Evolutionary conservation across 2,113 vertebrate species (phyloP).

Genomic region (Panthera tigris): DNA sequence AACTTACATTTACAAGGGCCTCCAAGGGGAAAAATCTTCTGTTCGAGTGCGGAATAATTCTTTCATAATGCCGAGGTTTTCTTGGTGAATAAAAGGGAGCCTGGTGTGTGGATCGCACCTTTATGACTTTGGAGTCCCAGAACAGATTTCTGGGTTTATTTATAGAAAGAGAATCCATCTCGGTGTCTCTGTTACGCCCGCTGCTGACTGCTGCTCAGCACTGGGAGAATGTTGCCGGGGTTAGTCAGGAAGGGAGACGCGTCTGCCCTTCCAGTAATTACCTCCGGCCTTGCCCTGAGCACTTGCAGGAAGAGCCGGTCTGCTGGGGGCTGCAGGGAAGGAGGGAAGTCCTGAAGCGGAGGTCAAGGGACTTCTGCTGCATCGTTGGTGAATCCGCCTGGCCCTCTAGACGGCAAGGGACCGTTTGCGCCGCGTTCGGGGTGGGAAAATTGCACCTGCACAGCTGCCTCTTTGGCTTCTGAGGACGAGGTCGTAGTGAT

Average conservation of each 20-base stretch:
- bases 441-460: background rate
- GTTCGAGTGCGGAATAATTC: background rate
- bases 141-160: constrained; percentile 49
- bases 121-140: background rate
- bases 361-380: background rate
- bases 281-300: background rate
- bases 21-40: constrained; percentile 18
- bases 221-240: background rate
- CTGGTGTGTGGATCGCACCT: background rate
- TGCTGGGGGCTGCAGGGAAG: background rate
- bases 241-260: background rate
- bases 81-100: background rate
- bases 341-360: background rate
- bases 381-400: background rate
- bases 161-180: constrained; percentile 37
- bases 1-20: constrained; percentile 36
- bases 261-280: background rate
- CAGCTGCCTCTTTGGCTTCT: background rate
- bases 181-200: background rate
- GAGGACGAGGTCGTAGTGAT: background rate
- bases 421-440: background rate
- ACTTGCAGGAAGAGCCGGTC: background rate
- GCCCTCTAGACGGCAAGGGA: background rate
- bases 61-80: background rate
- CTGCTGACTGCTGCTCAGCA: background rate